A percentile compares a stretch with the other conserved stretches of the same genome.
Evolutionary conservation across 2,888 invertebrate species (phyloP).

Genomic region (Cantharis rufa): DNA sequence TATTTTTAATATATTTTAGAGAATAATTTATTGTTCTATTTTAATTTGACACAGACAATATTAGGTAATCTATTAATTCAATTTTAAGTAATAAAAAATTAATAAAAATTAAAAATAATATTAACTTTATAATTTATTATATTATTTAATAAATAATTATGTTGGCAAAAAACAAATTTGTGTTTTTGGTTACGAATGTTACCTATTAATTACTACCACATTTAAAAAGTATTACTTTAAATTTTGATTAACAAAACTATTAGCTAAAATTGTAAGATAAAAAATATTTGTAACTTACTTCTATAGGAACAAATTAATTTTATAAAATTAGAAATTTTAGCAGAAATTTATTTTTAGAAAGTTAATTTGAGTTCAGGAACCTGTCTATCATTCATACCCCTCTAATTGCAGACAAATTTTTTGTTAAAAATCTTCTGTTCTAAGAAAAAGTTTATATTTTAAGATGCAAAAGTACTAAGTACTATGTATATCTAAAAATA

Average conservation of each 20-base stretch:
- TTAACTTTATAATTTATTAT: neutral
- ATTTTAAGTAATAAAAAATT: too few relatives aligned
- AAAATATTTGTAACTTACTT: too few relatives aligned
- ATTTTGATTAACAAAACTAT: neutral
- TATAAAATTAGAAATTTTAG: neutral
- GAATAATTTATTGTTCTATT: neutral
- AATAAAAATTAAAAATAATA: neutral
- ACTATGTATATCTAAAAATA: neutral
- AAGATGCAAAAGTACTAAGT: neutral
- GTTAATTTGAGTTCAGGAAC: neutral
- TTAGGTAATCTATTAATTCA: neutral
- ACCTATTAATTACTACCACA: too few relatives aligned
- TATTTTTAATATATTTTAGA: neutral
- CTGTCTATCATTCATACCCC: neutral
- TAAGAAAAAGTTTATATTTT: neutral
- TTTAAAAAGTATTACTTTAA: too few relatives aligned
- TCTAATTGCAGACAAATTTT: neutral
- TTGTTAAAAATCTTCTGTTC: neutral
- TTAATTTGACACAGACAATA: neutral
- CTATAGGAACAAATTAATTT: neutral
- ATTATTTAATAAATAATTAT: neutral
- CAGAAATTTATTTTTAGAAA: neutral
- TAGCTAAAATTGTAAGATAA: neutral
- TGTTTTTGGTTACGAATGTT: too few relatives aligned
- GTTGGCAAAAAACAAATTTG: neutral